Evolutionary conservation across 37 sponge, comb jelly and placozoan species (phyloP), one percentile per base, ranked within the genome.

Genomic region (Dysidea cf. avara): DNA sequence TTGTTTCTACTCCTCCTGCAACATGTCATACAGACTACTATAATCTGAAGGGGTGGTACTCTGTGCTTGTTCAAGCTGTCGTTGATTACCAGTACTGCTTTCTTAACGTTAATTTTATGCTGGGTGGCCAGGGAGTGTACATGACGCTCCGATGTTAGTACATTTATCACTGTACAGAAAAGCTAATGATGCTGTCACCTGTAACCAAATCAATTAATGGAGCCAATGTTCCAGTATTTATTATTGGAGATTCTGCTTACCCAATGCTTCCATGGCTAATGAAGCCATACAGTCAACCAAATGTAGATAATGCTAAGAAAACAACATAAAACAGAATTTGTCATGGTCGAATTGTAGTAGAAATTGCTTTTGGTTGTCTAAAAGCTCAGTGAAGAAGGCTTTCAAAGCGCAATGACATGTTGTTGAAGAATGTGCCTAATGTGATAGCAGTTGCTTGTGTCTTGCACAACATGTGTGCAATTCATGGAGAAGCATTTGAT

Each of bases 241-340:
- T n/a, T n/a, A n/a, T n/a, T n/a, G n/a, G n/a, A n/a, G n/a, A n/a
- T n/a, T n/a, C n/a, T n/a, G n/a, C n/a, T n/a, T n/a, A n/a, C n/a
- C n/a, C n/a, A n/a, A n/a, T n/a, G n/a, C n/a, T n/a, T n/a, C n/a
- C 72, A 32, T 80, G 81, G 81, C 36, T 80, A 25, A 70, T 70
- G 72, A 80, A 80, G 40, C 71, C 81, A 13, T 70, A 52, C 33
- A 20, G 24, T 58, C 49, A 78, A n/a, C 38, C 55, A 9, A 69
- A 61, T 24, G 20, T 9, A 6, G n/a, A 62, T 14, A 54, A 71
- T 14, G 25, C 33, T 14, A 29, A 69, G 39, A 53, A 80, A 46
- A 70, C 32, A 49, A 26, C 24, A 9, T 80, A 50, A 35, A 80
- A 80, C 38, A 12, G 72, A 7, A 63, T 53, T 38, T 66, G 78